phyloP scores from a whole-genome alignment of 2,797 vertebrate species.

The Argentina silus region DNA sequence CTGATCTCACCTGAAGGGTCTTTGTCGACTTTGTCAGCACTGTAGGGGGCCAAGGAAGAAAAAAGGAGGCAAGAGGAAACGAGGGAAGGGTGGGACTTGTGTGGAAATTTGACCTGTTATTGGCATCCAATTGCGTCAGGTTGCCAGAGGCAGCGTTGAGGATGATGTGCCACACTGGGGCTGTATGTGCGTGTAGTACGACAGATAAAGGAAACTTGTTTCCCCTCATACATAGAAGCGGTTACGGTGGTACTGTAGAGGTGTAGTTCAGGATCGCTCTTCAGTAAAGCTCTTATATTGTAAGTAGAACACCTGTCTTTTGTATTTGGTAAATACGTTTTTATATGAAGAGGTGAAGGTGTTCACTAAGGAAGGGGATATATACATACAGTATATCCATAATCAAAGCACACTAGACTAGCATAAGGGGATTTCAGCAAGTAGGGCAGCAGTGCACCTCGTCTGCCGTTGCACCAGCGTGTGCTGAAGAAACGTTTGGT shows the following conservation, averaged over 20 bases:
- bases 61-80: not conserved
- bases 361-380: slow-evolving; percentile 23
- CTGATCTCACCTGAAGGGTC: slow-evolving; percentile 49
- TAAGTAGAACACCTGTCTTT: not conserved
- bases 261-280: not conserved
- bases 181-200: slow-evolving; percentile 49
- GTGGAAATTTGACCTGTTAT: slow-evolving; percentile 47
- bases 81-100: slow-evolving; percentile 34
- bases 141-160: not conserved
- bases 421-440: slow-evolving; percentile 20
- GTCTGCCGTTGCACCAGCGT: not conserved
- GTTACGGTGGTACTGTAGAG: slow-evolving; percentile 28
- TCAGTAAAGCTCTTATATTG: too few species aligned
- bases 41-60: not conserved
- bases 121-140: slow-evolving; percentile 67
- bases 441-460: slow-evolving; percentile 8
- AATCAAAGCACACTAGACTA: not conserved
- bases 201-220: slow-evolving; percentile 58
- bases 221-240: slow-evolving; percentile 14
- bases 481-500: not conserved
- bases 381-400: slow-evolving; percentile 20
- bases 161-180: slow-evolving; percentile 37
- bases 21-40: slow-evolving; percentile 60
- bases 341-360: slow-evolving; percentile 26
- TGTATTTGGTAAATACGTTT: too few species aligned